Conservation (phyloP, 35 echinoderm and acorn worm species). For the Diadema setosum region DNA sequence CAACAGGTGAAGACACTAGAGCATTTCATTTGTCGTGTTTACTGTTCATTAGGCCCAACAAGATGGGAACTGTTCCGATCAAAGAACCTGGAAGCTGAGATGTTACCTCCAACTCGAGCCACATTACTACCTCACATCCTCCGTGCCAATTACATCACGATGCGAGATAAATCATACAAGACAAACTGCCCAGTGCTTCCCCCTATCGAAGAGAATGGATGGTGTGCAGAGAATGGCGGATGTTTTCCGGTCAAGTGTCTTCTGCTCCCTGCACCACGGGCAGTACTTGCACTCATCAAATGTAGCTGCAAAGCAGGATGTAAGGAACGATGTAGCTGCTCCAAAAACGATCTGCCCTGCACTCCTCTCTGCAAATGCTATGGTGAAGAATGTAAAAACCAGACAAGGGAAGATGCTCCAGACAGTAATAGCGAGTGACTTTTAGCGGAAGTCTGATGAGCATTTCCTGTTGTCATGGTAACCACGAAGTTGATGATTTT, state of each 20-base stretch:
- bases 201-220: slow-evolving; percentile 26
- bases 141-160: slow-evolving; percentile 32
- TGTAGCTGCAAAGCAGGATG: not conserved
- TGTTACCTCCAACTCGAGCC: slow-evolving; percentile 36
- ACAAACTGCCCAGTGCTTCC: not conserved
- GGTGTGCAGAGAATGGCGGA: not conserved
- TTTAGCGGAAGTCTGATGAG: not conserved
- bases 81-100: slow-evolving; percentile 20
- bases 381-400: slow-evolving; percentile 23
- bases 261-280: slow-evolving; percentile 3
- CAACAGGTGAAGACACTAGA: not conserved
- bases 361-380: slow-evolving; percentile 10
- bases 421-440: not conserved
- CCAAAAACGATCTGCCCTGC: not conserved
- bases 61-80: not conserved
- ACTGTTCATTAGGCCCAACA: not conserved
- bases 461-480: not conserved
- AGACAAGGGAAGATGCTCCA: not conserved
- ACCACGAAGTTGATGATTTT: not conserved
- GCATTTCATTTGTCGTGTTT: slow-evolving; percentile 20
- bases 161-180: slow-evolving; percentile 31
- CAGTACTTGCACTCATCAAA: slow-evolving; percentile 31
- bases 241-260: slow-evolving; percentile 21
- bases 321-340: not conserved
- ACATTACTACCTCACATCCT: slow-evolving; percentile 27